Conservation (phyloP, 2,797 vertebrate species). For the Eulemur albifrons region DNA sequence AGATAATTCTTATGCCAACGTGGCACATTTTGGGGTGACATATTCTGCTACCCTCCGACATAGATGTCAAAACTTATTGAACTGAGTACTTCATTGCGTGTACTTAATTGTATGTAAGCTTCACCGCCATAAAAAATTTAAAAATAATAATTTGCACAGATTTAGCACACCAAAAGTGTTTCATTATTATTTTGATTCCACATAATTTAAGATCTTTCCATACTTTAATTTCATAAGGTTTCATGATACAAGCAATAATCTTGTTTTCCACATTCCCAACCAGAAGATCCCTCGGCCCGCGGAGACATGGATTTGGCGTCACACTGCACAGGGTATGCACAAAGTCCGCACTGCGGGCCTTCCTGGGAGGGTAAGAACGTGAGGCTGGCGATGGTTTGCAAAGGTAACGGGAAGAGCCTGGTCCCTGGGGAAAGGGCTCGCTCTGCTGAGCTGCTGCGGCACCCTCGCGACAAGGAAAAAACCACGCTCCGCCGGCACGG, state of each 20-base stretch:
- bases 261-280: neutral
- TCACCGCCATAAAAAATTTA: neutral
- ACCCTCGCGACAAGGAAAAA: rapidly evolving
- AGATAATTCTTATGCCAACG: neutral
- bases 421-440: neutral
- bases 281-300: neutral
- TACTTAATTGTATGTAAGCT: neutral
- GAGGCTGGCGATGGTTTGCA: neutral
- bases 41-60: neutral
- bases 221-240: neutral
- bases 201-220: no score
- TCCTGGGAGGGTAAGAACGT: neutral
- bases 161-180: neutral
- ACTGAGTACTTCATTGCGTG: no score
- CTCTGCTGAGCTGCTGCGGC: rapidly evolving
- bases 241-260: neutral
- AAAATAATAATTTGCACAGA: neutral
- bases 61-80: neutral
- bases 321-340: no score
- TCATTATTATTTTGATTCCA: neutral
- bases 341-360: no score
- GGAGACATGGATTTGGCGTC: neutral
- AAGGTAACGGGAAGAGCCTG: neutral
- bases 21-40: neutral
- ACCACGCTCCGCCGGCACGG: rapidly evolving